Conservation (phyloP, 2,113 vertebrate genomes). For the Anoplopoma fimbria region DNA sequence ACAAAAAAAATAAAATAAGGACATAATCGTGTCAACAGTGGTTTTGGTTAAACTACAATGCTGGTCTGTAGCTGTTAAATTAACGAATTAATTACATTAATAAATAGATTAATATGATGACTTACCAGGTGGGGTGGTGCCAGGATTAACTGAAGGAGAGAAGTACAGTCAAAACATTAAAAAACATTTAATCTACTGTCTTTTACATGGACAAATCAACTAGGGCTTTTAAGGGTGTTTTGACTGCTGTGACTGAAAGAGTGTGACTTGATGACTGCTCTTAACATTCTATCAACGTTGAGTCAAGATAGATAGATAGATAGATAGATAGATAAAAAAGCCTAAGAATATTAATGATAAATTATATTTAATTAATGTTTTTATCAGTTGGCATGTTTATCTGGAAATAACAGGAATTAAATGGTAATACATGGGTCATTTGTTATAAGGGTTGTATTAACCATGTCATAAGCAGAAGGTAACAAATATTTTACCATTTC, state of each 20-base stretch:
- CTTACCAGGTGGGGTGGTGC: neutral
- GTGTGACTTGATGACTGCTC: neutral
- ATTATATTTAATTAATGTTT: neutral
- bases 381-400: neutral
- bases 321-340: too few relatives aligned
- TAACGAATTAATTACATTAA: too few relatives aligned
- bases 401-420: too few relatives aligned
- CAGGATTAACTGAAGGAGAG: accelerated
- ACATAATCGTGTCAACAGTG: neutral
- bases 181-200: neutral
- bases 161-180: neutral
- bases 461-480: too few relatives aligned
- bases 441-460: too few relatives aligned
- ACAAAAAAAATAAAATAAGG: neutral
- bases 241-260: neutral
- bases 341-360: too few relatives aligned
- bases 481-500: too few relatives aligned
- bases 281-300: neutral
- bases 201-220: neutral
- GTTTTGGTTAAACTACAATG: neutral
- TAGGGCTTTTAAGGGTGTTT: neutral
- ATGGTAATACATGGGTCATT: too few relatives aligned
- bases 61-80: neutral
- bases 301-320: too few relatives aligned
- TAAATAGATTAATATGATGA: neutral